Evolutionary conservation across 1,140 invertebrate genomes (phyloP).

Genomic region (Temnothorax curvispinosus): DNA sequence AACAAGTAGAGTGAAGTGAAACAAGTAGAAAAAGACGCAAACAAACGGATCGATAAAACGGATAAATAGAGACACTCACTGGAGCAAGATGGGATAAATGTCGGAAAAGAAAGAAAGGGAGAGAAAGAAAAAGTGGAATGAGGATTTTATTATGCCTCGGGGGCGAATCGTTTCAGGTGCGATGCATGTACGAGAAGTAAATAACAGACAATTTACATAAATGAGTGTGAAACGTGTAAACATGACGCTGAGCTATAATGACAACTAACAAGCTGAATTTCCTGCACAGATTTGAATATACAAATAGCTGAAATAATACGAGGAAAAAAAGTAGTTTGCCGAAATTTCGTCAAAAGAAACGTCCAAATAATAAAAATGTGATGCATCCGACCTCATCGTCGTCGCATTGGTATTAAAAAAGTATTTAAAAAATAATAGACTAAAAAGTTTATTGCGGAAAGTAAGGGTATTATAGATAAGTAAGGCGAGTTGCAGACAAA

Average conservation of each 20-base stretch:
- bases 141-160: conserved; percentile 30
- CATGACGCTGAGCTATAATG: neutral
- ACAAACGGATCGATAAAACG: conserved; percentile 11
- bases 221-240: conserved; percentile 2
- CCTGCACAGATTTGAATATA: neutral
- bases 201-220: conserved; percentile 11
- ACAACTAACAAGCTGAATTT: neutral
- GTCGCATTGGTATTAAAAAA: neutral
- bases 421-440: neutral
- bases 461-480: neutral
- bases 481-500: neutral
- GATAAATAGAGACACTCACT: conserved; percentile 30
- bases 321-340: neutral
- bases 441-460: neutral
- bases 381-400: neutral
- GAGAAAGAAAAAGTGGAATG: neutral
- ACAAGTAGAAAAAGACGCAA: neutral
- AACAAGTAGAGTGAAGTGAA: neutral
- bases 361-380: neutral
- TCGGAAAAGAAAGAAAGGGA: neutral
- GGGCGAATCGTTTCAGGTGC: conserved; percentile 1
- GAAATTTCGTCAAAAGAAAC: neutral
- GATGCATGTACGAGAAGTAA: neutral
- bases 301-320: neutral
- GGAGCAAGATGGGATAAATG: conserved; percentile 9